Base-by-base conservation (phyloP, 2,888 invertebrate genomes). In the Hetaerina titia region DNA sequence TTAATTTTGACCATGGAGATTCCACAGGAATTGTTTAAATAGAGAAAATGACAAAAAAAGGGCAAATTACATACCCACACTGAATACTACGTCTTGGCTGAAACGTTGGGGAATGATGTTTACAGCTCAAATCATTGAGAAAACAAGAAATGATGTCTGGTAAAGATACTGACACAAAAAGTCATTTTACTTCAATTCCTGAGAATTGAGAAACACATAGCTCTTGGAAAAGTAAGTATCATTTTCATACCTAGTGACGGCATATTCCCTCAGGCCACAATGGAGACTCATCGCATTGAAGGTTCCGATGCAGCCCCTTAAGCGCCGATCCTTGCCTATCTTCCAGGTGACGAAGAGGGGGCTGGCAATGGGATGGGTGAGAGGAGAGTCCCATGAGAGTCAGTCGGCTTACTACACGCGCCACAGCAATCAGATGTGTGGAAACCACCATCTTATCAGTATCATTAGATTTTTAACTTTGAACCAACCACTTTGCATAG, bases 291-390 rank as follows among this genome's bases (percentile, higher is more conserved):
- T 98, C 95, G 99, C 98, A 97, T 99, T 99, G 97, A 99, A 99
- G 94, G 99, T 99, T 95, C 99, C 99, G 96, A 99, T 99, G 97
- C 99, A 99, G 94, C 99, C 99, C 96, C 99, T 98, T 95, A 99
- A 97, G 96, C 99, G 98, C 96, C 99, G 98, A 96, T 99, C 99
- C 96, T 98, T 98, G 95, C 99, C 99, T 96, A 99, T 99, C 97
- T 99, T 99, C 99, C 99, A 99, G 95, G 99, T 99, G 96, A 99
- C 99, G 97, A 99, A 99, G 96, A 99, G 97, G 95, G 99, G 99
- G 97, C 99, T 99, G 97, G 95, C 97, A 97, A 96, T 89, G 95
- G 95, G 95, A 60, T 58, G 90, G 25, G 88, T 90, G 90, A 87
- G 94, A 92, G 89, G 89, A 89, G 92, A 92, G 92, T 64, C 69